Evolutionary conservation across 2,113 vertebrate genomes (phyloP).

Genomic region (Myocastor coypus): DNA sequence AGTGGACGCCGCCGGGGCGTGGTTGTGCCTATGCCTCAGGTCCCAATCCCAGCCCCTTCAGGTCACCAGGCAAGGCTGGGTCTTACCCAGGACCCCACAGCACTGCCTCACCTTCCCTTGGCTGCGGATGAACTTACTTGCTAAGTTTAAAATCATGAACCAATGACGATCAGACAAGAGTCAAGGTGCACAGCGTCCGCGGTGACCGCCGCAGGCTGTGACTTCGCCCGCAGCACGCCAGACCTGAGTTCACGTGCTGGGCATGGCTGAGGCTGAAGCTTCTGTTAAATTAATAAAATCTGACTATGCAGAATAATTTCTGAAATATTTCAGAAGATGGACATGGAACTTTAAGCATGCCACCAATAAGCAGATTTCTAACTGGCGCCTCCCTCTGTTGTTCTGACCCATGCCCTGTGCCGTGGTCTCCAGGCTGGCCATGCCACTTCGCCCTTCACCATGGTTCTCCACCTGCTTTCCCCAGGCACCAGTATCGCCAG

Average conservation of each 20-base stretch:
- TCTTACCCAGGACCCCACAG: background rate
- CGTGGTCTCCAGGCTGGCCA: background rate
- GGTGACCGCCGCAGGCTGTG: background rate
- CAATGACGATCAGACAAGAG: background rate
- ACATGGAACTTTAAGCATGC: background rate
- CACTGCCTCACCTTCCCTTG: background rate
- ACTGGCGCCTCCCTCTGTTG: background rate
- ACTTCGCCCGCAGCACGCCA: background rate
- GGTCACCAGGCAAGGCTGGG: background rate
- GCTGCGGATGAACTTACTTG: background rate
- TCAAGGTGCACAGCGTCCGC: too few relatives aligned
- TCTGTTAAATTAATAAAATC: conserved; percentile 14
- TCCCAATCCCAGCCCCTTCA: background rate
- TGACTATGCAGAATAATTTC: background rate
- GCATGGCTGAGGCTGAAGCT: background rate
- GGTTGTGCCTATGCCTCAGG: background rate
- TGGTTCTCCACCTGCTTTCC: background rate
- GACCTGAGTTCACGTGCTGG: fast-evolving
- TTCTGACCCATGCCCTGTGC: background rate
- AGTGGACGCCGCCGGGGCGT: background rate
- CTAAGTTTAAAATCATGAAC: background rate
- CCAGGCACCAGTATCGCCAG: background rate
- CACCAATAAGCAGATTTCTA: background rate
- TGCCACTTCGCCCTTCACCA: background rate
- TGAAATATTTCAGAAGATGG: background rate